Conservation (phyloP, 2,888 invertebrate species). For the Yponomeuta evonymella region DNA sequence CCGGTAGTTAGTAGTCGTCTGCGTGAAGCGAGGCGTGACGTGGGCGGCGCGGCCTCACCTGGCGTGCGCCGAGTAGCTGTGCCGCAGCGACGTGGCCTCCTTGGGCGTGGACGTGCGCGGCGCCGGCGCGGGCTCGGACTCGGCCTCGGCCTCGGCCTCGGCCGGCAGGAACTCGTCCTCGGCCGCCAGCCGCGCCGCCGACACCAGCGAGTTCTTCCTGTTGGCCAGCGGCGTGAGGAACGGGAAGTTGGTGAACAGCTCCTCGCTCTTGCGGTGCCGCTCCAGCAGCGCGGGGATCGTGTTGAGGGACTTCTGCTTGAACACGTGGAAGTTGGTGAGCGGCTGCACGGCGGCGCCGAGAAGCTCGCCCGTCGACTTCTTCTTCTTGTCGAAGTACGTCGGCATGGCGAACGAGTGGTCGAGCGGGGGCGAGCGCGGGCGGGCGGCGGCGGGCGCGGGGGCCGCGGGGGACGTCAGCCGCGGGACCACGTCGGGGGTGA, state of each 20-base stretch:
- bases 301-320: slow-evolving; percentile 69
- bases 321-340: slow-evolving; percentile 62
- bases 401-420: slow-evolving; percentile 62
- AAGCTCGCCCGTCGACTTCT: slow-evolving; percentile 44
- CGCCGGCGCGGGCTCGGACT: slow-evolving; percentile 36
- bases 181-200: slow-evolving; percentile 51
- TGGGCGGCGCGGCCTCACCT: background rate
- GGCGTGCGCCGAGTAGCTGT: slow-evolving; percentile 3
- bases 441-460: slow-evolving; percentile 20
- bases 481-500: slow-evolving; percentile 15
- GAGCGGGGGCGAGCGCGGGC: slow-evolving; percentile 31
- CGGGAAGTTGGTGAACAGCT: slow-evolving; percentile 73
- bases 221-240: slow-evolving; percentile 77
- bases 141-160: slow-evolving; percentile 53
- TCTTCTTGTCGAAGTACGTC: slow-evolving; percentile 66
- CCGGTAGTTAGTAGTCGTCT: background rate
- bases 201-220: slow-evolving; percentile 63
- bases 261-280: slow-evolving; percentile 48
- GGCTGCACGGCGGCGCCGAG: slow-evolving; percentile 52
- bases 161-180: slow-evolving; percentile 67
- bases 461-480: slow-evolving; percentile 20
- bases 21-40: background rate
- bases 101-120: slow-evolving; percentile 39
- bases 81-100: slow-evolving; percentile 26
- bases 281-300: slow-evolving; percentile 63